Evolutionary conservation across 2,888 invertebrate genomes (phyloP).

Genomic region (Trachelus troglodyta): DNA sequence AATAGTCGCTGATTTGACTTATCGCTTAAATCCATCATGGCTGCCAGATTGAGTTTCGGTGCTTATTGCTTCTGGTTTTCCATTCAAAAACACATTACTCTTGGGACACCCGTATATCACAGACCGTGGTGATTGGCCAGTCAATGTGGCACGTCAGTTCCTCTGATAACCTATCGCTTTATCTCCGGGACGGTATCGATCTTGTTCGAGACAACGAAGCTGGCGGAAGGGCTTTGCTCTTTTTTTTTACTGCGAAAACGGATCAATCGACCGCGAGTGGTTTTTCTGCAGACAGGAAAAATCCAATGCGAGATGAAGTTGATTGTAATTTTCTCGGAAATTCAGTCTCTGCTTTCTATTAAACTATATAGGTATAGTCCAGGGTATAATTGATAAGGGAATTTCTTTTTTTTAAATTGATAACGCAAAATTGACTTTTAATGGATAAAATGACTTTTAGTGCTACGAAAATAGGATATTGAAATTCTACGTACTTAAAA

Average conservation of each 20-base stretch:
- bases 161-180: neutral
- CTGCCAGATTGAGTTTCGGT: neutral
- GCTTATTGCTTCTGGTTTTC: neutral
- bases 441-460: neutral
- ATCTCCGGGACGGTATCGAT: neutral
- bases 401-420: no score
- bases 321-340: neutral
- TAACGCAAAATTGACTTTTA: neutral
- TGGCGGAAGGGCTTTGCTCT: neutral
- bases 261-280: neutral
- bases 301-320: neutral
- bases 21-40: neutral
- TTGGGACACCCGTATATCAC: neutral
- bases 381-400: no score
- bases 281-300: neutral
- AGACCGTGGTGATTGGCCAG: neutral
- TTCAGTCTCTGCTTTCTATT: neutral
- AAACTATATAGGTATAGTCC: neutral
- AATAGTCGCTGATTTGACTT: neutral
- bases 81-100: neutral
- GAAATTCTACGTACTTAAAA: conserved; percentile 27
- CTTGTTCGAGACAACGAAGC: neutral
- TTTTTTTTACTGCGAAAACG: neutral
- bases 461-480: conserved; percentile 25
- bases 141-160: neutral